Base-by-base conservation (phyloP, 2,113 vertebrate genomes). In the Cyprinodon tularosa region DNA sequence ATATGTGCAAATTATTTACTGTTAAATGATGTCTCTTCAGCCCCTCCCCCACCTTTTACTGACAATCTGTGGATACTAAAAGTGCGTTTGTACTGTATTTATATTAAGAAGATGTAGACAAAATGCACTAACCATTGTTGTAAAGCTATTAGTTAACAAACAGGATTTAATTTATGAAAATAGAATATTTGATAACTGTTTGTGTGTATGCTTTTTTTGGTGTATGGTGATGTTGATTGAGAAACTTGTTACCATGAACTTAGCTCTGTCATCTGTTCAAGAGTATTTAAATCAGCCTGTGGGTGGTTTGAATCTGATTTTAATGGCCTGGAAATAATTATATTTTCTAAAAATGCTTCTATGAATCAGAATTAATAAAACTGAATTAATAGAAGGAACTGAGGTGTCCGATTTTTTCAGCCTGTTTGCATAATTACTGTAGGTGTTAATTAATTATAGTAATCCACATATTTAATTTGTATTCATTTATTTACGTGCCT, bases 281-380 rank as follows among this genome's bases (percentile, higher is more conserved):
- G 80, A 87, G 77, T 88, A 85, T 83, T 83, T 75, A 90, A 78
- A 48, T 83, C 62, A 72, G 74, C 82, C 74, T 13, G 71, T 83
- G 74, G 71, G 81, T 86, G 66, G 73, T 86, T 91, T 90, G 71
- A 83, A 87, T 88, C 71, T 76, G 83, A 90, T 89, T 91, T 92
- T 89, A 70, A 85, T 69, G 82, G 77, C 77, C 57, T 80, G 87
- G 75, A 90, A 91, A 90, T 89, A 9, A 88, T 83, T 92, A 85
- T 92, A 90, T 92, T 94, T 94, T 93, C 90, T 92, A 89, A 92
- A 93, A 86, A 90, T 90, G 86, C 83, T 87, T 92, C 89, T 90
- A 89, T 91, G 76, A 92, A 89, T 90, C 78, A 76, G 48, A 88
- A 90, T 89, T 76, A 94, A 92, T 92, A 91, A 90, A 93, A 80